Percentiles rank a stretch among this genome's conserved stretches.
Evolutionary conservation across 2,888 invertebrate species (phyloP).

Genomic region (Panopea generosa): DNA sequence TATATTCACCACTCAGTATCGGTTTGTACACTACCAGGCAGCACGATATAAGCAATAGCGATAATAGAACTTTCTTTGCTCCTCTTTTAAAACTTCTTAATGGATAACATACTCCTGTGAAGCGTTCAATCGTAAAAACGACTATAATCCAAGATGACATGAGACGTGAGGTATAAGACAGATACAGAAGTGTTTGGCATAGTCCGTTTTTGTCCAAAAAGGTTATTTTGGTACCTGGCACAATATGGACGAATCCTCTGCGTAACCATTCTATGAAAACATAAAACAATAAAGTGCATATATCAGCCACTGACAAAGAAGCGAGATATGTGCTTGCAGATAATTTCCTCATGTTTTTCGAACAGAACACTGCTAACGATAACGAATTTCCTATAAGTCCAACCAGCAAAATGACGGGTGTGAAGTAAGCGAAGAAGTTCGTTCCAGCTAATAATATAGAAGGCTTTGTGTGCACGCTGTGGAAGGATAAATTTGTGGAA

Average conservation of each 20-base stretch:
- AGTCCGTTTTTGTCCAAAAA: conserved; percentile 69
- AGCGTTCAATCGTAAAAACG: conserved; percentile 81
- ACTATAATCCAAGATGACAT: conserved; percentile 83
- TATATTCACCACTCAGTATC: conserved; percentile 69
- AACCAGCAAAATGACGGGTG: conserved; percentile 89
- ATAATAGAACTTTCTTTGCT: conserved; percentile 67
- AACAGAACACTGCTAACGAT: conserved; percentile 92
- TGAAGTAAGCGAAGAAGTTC: conserved; percentile 88
- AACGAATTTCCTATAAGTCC: conserved; percentile 92
- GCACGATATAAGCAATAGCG: conserved; percentile 65
- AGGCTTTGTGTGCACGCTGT: background rate
- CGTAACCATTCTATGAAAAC: conserved; percentile 82
- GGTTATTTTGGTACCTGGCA: conserved; percentile 42
- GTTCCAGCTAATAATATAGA: conserved; percentile 21
- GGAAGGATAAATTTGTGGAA: too few relatives aligned
- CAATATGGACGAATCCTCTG: conserved; percentile 68
- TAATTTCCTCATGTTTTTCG: conserved; percentile 88
- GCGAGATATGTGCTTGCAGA: conserved; percentile 93
- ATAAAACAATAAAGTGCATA: conserved; percentile 89
- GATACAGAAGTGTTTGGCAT: conserved; percentile 90
- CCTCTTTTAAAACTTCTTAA: conserved; percentile 70
- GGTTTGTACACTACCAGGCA: conserved; percentile 80
- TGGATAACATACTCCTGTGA: conserved; percentile 82
- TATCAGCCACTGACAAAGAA: conserved; percentile 92
- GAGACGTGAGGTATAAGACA: conserved; percentile 86